Conservation (phyloP, 2,797 vertebrate species). For the Mallotus villosus region DNA sequence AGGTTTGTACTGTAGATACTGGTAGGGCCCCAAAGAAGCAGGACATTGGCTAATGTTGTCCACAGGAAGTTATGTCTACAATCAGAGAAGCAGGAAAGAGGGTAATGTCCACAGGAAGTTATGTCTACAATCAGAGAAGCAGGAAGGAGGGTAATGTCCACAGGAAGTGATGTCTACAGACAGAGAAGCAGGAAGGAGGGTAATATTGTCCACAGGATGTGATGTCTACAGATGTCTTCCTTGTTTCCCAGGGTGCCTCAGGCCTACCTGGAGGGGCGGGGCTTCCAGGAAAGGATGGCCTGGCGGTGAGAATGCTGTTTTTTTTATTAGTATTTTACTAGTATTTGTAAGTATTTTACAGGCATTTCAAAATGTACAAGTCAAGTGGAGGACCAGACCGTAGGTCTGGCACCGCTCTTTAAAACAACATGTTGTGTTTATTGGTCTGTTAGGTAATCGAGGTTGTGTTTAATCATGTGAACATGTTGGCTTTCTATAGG, state of each 20-base stretch:
- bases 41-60: too few relatives aligned
- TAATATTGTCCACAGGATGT: slow-evolving; percentile 2
- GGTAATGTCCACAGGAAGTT: too few relatives aligned
- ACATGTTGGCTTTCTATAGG: slow-evolving; percentile 69
- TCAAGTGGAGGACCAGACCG: background rate
- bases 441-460: background rate
- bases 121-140: too few relatives aligned
- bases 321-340: background rate
- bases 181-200: background rate
- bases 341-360: background rate
- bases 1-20: too few relatives aligned
- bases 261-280: slow-evolving; percentile 84
- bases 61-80: too few relatives aligned
- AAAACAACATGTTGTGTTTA: background rate
- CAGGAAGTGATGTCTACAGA: background rate
- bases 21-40: too few relatives aligned
- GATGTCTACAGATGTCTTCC: background rate
- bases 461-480: slow-evolving; percentile 2
- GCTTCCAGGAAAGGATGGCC: slow-evolving; percentile 82
- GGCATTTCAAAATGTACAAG: background rate
- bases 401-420: background rate
- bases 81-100: too few relatives aligned
- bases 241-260: slow-evolving; percentile 77
- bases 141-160: background rate
- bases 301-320: slow-evolving; percentile 72